These are phyloP conservation scores for Neodiprion fabricii DNA, from an alignment of 1,140 invertebrate genomes.

Conservation along the genomic window DNA sequence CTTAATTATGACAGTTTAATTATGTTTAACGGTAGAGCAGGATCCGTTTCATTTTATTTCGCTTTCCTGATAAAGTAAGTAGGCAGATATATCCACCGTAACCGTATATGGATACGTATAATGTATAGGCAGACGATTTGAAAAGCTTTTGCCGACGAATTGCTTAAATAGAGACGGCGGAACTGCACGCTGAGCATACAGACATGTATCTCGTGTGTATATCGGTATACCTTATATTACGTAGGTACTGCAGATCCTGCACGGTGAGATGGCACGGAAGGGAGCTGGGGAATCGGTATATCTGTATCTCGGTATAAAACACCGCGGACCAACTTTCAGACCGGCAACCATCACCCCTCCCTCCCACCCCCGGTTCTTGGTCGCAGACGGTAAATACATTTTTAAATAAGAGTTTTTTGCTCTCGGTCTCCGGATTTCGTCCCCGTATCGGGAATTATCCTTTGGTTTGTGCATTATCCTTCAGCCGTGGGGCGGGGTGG, in stretches of 20 bases:
- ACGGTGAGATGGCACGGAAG: not conserved
- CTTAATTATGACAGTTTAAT: too few species aligned
- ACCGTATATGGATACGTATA: not conserved
- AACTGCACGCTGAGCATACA: not conserved
- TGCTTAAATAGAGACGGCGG: slow-evolving; percentile 10
- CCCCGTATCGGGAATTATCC: slow-evolving; percentile 60
- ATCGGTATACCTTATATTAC: too few species aligned
- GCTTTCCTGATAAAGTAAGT: slow-evolving; percentile 1
- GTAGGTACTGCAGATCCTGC: too few species aligned
- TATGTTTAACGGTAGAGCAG: too few species aligned
- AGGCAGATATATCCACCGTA: not conserved
- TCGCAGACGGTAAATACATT: slow-evolving; percentile 57
- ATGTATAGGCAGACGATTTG: slow-evolving; percentile 7
- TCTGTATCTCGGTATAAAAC: slow-evolving; percentile 4
- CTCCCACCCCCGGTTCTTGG: not conserved
- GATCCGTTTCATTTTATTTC: slow-evolving; percentile 6
- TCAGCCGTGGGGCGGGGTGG: slow-evolving; percentile 40
- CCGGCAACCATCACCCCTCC: not conserved
- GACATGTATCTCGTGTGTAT: too few species aligned
- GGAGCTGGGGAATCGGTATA: not conserved
- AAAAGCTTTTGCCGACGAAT: slow-evolving; percentile 10
- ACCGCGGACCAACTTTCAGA: slow-evolving; percentile 6
- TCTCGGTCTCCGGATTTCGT: slow-evolving; percentile 49
- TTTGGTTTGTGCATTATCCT: slow-evolving; percentile 59
- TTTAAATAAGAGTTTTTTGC: slow-evolving; percentile 61